A percentile compares a stretch with the other conserved stretches of the same genome.
phyloP scores from a whole-genome alignment of 2,797 vertebrate genomes.

The Arremon aurantiirostris region DNA sequence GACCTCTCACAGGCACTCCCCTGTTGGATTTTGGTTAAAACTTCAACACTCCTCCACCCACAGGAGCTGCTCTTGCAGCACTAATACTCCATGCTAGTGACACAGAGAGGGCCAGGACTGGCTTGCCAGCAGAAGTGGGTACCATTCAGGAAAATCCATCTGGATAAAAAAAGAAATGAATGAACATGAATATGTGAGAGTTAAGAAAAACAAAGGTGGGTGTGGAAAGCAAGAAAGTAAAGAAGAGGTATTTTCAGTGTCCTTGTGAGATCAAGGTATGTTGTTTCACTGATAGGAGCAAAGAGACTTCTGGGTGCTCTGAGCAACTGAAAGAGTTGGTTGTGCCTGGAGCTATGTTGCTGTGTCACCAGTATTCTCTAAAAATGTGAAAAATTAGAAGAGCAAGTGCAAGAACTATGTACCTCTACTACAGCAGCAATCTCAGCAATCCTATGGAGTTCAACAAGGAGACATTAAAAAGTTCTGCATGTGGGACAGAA shows the following conservation, averaged over 20 bases:
- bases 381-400: not conserved
- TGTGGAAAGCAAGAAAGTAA: not conserved
- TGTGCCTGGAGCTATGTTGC: not conserved
- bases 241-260: not conserved
- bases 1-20: not conserved
- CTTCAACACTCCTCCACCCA: not conserved
- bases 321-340: not conserved
- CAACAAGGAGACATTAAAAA: not conserved
- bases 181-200: not conserved
- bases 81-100: not conserved
- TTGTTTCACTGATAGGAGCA: not conserved
- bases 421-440: not conserved
- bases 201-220: not conserved
- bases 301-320: not conserved
- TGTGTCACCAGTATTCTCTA: not conserved
- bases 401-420: not conserved
- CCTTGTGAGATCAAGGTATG: rapidly evolving
- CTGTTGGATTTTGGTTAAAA: not conserved
- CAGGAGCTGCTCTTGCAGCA: not conserved
- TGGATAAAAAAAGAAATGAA: not conserved
- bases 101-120: not conserved
- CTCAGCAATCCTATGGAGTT: not conserved
- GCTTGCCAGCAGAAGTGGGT: not conserved
- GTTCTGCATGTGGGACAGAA: not conserved
- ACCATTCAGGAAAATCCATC: not conserved